Evolutionary conservation across 2,888 invertebrate species (phyloP).

Genomic region (Mayetiola destructor): DNA sequence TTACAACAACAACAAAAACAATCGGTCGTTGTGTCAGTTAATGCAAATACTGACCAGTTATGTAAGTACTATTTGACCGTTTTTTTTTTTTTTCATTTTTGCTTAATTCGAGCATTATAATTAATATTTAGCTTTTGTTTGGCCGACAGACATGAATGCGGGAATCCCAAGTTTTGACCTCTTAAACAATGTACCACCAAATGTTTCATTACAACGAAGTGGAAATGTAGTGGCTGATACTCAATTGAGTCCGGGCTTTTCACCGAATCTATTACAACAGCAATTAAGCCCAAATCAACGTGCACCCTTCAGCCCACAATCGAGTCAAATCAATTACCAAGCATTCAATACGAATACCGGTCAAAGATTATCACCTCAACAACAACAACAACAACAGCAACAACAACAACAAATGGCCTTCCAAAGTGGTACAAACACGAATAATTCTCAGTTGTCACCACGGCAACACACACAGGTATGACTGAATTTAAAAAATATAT

Average conservation of each 20-base stretch:
- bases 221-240: slow-evolving; percentile 43
- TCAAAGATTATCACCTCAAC: neutral
- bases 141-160: slow-evolving; percentile 21
- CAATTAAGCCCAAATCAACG: slow-evolving; percentile 33
- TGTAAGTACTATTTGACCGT: slow-evolving; percentile 22
- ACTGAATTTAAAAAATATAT: neutral
- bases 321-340: slow-evolving; percentile 24
- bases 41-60: slow-evolving; percentile 37
- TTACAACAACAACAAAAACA: slow-evolving; percentile 69
- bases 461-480: no score
- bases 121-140: no score
- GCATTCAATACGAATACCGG: neutral
- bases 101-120: neutral
- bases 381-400: slow-evolving; percentile 23
- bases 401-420: slow-evolving; percentile 26
- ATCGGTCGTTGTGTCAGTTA: slow-evolving; percentile 65
- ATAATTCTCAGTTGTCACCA: slow-evolving; percentile 33
- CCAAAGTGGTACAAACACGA: slow-evolving; percentile 22
- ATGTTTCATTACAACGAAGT: slow-evolving; percentile 68
- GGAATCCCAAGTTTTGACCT: slow-evolving; percentile 47
- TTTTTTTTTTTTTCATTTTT: slow-evolving; percentile 6
- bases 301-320: slow-evolving; percentile 33
- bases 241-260: slow-evolving; percentile 49
- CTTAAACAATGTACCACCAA: slow-evolving; percentile 67
- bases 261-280: slow-evolving; percentile 35